These are phyloP conservation scores for Meghimatium bilineatum DNA, from an alignment of 2,888 invertebrate genomes.

Conservation along the genomic window DNA sequence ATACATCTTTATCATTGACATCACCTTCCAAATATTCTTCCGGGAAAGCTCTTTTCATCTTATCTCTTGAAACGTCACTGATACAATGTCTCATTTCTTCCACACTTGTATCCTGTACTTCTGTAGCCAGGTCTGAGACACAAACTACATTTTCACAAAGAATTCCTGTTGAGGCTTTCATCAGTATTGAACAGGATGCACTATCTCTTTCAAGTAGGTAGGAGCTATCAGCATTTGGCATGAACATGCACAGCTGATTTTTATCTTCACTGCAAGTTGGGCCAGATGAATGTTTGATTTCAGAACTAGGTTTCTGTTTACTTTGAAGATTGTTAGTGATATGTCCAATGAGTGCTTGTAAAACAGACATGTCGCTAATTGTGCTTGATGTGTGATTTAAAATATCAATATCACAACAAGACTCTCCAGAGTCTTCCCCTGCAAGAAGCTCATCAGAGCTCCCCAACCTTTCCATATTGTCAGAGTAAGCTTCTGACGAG, in stretches of 20 bases:
- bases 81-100: neutral
- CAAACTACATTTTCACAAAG: neutral
- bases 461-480: conserved; percentile 31
- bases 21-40: neutral
- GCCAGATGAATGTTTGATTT: neutral
- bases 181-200: neutral
- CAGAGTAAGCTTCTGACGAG: conserved; percentile 42
- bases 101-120: neutral
- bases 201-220: neutral
- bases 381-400: conserved; percentile 39
- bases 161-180: neutral
- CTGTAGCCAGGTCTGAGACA: neutral
- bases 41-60: neutral
- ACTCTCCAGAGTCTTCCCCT: conserved; percentile 19
- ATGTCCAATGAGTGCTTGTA: conserved; percentile 25
- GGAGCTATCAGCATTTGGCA: neutral
- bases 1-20: neutral
- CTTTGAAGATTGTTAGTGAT: conserved; percentile 14
- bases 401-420: conserved; percentile 39
- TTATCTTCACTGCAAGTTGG: neutral
- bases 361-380: conserved; percentile 19
- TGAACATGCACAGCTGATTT: neutral
- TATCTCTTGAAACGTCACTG: neutral
- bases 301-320: neutral
- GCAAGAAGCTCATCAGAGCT: conserved; percentile 24